A percentile compares a stretch with the other conserved stretches of the same genome.
phyloP scores from a whole-genome alignment of 1,140 invertebrate genomes.

The Megathymus violae region DNA sequence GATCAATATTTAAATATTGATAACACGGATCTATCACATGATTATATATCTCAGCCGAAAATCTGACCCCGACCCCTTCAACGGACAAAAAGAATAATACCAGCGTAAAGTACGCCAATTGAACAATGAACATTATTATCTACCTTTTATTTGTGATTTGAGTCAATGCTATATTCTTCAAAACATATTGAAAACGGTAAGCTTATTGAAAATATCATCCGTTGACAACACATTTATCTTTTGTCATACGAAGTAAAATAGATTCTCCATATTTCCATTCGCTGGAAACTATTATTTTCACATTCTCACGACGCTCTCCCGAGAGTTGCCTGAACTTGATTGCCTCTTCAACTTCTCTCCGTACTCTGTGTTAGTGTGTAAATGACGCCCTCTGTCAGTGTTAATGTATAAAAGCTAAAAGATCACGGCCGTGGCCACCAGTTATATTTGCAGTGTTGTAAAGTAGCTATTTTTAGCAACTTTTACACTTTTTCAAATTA shows the following conservation, averaged over 20 bases:
- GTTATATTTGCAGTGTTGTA: background rate
- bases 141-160: too few relatives aligned
- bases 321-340: constrained; percentile 29
- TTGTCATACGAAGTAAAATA: constrained; percentile 44
- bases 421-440: background rate
- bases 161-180: too few relatives aligned
- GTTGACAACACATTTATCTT: constrained; percentile 46
- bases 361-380: constrained; percentile 2
- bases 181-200: background rate
- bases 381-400: constrained; percentile 14
- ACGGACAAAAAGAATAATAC: too few relatives aligned
- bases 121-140: too few relatives aligned
- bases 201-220: constrained; percentile 44
- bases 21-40: too few relatives aligned
- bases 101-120: too few relatives aligned
- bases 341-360: constrained; percentile 25
- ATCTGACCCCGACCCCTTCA: too few relatives aligned
- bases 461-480: background rate
- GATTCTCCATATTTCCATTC: constrained; percentile 44
- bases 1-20: too few relatives aligned
- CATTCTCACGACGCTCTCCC: constrained; percentile 21
- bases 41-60: too few relatives aligned
- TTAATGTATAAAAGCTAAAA: background rate
- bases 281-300: constrained; percentile 46
- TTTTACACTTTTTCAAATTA: too few relatives aligned